These are phyloP conservation scores for Spilarctia lutea DNA, from an alignment of 2,888 invertebrate species.

Conservation along the genomic window DNA sequence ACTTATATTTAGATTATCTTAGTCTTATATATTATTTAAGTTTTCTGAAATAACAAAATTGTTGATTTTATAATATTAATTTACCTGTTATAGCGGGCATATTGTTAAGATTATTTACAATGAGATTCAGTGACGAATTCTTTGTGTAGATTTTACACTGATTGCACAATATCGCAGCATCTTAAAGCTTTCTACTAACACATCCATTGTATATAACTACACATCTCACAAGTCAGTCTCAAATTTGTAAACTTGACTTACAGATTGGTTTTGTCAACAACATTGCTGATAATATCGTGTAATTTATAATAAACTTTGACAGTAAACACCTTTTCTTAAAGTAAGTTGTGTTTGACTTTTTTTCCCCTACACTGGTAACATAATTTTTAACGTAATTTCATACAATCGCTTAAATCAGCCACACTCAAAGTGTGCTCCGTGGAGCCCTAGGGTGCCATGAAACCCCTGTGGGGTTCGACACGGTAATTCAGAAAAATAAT, in stretches of 20 bases:
- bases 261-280: constrained; percentile 50
- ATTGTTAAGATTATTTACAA: constrained; percentile 16
- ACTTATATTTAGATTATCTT: neutral
- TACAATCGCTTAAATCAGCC: too few relatives aligned
- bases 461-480: too few relatives aligned
- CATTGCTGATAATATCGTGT: constrained; percentile 75
- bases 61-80: neutral
- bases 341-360: constrained; percentile 35
- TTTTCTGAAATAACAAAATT: neutral
- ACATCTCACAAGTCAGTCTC: constrained; percentile 56
- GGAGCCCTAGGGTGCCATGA: too few relatives aligned
- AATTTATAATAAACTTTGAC: constrained; percentile 75
- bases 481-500: too few relatives aligned
- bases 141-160: constrained; percentile 42
- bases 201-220: constrained; percentile 53
- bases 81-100: constrained; percentile 8
- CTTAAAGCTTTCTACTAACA: constrained; percentile 56
- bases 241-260: constrained; percentile 60
- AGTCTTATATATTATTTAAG: neutral
- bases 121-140: constrained; percentile 24
- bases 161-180: constrained; percentile 35
- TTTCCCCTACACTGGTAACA: neutral
- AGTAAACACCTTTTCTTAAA: constrained; percentile 79
- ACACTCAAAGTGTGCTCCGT: too few relatives aligned
- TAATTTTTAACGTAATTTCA: neutral